A percentile compares a stretch with the other conserved stretches of the same genome.
Evolutionary conservation across 2,888 invertebrate species (phyloP).

Genomic region (Melanotus villosus): DNA sequence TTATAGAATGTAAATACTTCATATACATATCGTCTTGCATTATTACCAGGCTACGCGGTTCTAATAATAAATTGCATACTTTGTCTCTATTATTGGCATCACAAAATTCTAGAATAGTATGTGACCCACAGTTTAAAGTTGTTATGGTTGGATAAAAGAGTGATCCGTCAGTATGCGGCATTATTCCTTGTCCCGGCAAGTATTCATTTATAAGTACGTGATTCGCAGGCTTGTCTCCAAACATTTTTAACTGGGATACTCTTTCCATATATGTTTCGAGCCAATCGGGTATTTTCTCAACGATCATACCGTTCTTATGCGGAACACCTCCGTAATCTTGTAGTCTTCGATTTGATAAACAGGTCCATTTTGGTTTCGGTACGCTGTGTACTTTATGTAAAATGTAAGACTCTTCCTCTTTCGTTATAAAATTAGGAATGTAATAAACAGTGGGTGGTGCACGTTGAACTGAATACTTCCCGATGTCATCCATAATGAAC

Average conservation of each 20-base stretch:
- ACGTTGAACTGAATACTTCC: slow-evolving; percentile 63
- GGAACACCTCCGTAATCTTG: slow-evolving; percentile 99
- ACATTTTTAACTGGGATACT: slow-evolving; percentile 78
- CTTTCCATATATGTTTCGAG: slow-evolving; percentile 79
- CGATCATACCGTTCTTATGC: slow-evolving; percentile 93
- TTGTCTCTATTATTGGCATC: slow-evolving; percentile 68
- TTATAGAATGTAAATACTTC: slow-evolving; percentile 89
- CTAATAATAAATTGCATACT: slow-evolving; percentile 84
- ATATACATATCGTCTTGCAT: slow-evolving; percentile 87
- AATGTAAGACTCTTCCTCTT: slow-evolving; percentile 80
- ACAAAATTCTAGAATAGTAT: slow-evolving; percentile 90
- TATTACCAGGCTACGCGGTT: slow-evolving; percentile 90
- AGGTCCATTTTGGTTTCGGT: slow-evolving; percentile 97
- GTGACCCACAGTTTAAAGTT: slow-evolving; percentile 93
- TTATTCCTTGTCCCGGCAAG: slow-evolving; percentile 92
- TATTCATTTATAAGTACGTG: slow-evolving; percentile 98
- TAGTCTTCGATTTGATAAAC: slow-evolving; percentile 89
- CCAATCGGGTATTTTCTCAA: slow-evolving; percentile 92
- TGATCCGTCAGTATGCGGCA: slow-evolving; percentile 97
- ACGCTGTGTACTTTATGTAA: slow-evolving; percentile 81
- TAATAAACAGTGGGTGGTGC: slow-evolving; percentile 80
- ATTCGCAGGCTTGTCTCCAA: slow-evolving; percentile 84
- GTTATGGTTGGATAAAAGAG: slow-evolving; percentile 93
- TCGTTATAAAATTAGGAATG: slow-evolving; percentile 88
- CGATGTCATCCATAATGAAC: slow-evolving; percentile 43